Conservation (phyloP, 2,113 vertebrate species). For the Dromaius novaehollandiae region DNA sequence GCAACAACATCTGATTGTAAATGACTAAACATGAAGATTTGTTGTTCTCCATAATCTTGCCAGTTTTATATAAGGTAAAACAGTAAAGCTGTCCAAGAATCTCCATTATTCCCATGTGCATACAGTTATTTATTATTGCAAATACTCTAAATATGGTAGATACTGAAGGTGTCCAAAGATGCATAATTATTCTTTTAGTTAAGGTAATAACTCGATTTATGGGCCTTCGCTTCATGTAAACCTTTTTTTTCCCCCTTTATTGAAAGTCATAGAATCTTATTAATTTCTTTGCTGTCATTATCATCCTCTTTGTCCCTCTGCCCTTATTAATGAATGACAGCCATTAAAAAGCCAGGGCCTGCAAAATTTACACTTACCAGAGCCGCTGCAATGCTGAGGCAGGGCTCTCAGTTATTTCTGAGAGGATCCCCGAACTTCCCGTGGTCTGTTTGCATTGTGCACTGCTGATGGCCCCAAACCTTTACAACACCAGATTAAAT, state of each 20-base stretch:
- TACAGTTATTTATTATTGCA: neutral
- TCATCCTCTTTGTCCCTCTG: neutral
- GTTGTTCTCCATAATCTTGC: neutral
- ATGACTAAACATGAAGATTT: neutral
- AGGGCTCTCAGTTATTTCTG: neutral
- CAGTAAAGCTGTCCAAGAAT: neutral
- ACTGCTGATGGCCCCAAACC: neutral
- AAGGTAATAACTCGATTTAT: neutral
- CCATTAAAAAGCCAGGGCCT: neutral
- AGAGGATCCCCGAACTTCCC: neutral
- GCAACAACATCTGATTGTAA: neutral
- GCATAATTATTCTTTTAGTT: neutral
- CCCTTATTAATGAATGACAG: neutral
- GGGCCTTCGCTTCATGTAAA: neutral
- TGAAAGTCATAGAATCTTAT: neutral
- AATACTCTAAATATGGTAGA: neutral
- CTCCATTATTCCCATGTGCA: neutral
- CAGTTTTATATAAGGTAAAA: neutral
- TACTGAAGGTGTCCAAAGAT: neutral
- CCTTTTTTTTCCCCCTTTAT: neutral
- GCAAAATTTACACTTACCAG: neutral
- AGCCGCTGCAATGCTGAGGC: neutral
- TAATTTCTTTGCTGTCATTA: neutral
- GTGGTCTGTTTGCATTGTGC: no score
- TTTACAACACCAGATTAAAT: neutral